Conservation (phyloP, 2,888 invertebrate species). For the Plutella xylostella region DNA sequence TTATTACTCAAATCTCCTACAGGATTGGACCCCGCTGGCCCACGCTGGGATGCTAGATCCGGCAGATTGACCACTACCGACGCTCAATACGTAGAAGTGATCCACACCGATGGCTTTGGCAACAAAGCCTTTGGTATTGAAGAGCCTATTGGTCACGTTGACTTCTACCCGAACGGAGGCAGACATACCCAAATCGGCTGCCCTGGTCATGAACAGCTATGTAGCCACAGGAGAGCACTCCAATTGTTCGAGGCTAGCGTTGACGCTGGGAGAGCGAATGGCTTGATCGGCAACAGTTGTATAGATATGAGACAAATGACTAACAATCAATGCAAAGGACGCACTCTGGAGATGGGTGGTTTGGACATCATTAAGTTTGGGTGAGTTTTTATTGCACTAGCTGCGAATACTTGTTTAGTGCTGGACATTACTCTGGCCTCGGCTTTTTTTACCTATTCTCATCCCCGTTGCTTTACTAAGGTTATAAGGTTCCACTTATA, state of each 20-base stretch:
- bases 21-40: not conserved
- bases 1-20: not conserved
- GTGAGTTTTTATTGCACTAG: no score
- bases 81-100: slow-evolving; percentile 24
- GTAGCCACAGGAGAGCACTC: slow-evolving; percentile 12
- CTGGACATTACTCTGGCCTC: no score
- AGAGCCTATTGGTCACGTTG: slow-evolving; percentile 7
- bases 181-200: slow-evolving; percentile 7
- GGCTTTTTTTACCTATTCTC: no score
- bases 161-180: slow-evolving; percentile 26
- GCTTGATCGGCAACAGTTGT: no score
- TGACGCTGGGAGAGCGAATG: no score
- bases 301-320: no score
- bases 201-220: slow-evolving; percentile 2
- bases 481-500: no score
- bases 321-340: no score
- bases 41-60: not conserved
- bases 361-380: no score
- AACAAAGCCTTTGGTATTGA: slow-evolving; percentile 13
- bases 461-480: no score
- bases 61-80: slow-evolving; percentile 10
- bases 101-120: slow-evolving; percentile 17
- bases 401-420: no score
- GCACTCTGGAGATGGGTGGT: no score
- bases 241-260: not conserved